A percentile compares a stretch with the other conserved stretches of the same genome.
phyloP scores from a whole-genome alignment of 2,113 vertebrate species.

The Dipodomys merriami region DNA sequence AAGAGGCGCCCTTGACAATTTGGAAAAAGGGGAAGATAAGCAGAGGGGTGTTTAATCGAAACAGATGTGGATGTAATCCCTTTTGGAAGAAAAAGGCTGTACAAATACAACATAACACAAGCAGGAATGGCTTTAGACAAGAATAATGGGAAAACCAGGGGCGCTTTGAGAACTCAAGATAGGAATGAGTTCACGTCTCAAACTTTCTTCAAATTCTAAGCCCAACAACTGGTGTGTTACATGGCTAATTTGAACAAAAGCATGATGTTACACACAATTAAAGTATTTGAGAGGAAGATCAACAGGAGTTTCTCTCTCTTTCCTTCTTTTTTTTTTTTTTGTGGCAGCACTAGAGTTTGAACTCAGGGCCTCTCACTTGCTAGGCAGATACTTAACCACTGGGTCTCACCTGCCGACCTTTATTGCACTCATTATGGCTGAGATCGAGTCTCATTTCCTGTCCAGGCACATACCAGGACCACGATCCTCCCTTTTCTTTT shows the following conservation, averaged over 20 bases:
- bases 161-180: constrained; percentile 51
- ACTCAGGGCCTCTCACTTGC: not conserved
- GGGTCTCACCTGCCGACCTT: too few relatives aligned
- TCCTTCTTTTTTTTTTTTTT: too few relatives aligned
- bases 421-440: too few relatives aligned
- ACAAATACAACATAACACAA: constrained; percentile 62
- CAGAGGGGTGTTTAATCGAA: constrained; percentile 71
- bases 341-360: too few relatives aligned
- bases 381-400: not conserved
- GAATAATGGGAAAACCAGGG: constrained; percentile 59
- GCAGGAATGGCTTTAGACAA: constrained; percentile 56
- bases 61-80: constrained; percentile 77
- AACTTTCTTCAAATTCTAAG: constrained; percentile 51
- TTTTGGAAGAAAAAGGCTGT: constrained; percentile 66
- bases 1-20: constrained; percentile 69
- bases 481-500: too few relatives aligned
- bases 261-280: not conserved
- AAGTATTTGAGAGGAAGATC: constrained; percentile 50
- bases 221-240: not conserved
- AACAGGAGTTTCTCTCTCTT: constrained; percentile 4
- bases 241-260: constrained; percentile 43
- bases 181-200: constrained; percentile 57
- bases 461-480: too few relatives aligned
- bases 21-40: constrained; percentile 64
- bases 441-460: too few relatives aligned